phyloP scores from a whole-genome alignment of 2,797 vertebrate genomes.

The Poecilia wingei region DNA sequence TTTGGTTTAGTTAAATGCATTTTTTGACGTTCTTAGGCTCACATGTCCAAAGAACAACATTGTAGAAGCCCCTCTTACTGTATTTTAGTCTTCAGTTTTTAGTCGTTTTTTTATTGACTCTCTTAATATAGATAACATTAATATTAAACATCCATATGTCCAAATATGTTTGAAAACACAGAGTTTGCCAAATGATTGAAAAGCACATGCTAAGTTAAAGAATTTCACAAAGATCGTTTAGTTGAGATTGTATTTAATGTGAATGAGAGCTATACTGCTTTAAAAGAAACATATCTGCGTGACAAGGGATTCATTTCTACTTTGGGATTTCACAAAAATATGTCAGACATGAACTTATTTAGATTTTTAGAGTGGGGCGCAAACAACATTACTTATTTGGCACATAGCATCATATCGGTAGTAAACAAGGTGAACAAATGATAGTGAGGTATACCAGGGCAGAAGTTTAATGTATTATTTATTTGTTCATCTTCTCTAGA shows the following conservation, averaged over 20 bases:
- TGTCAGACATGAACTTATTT: not conserved
- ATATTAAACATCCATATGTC: not conserved
- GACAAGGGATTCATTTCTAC: not conserved
- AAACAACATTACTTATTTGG: not conserved
- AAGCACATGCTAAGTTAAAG: not conserved
- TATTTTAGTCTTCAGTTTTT: not conserved
- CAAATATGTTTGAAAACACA: not conserved
- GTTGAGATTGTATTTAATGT: not conserved
- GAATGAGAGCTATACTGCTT: not conserved
- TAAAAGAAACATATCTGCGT: not conserved
- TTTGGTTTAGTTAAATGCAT: too few relatives aligned
- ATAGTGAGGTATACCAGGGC: not conserved
- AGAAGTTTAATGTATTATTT: not conserved
- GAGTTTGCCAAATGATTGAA: not conserved
- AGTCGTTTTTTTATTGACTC: not conserved
- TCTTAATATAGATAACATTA: not conserved
- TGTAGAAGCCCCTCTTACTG: not conserved
- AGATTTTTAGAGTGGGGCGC: too few relatives aligned
- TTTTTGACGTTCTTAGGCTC: too few relatives aligned
- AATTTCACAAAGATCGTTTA: not conserved
- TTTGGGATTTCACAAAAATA: not conserved
- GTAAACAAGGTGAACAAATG: not conserved
- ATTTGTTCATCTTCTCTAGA: not conserved
- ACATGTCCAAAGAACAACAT: too few relatives aligned
- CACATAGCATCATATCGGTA: not conserved